Percentiles rank a stretch among this genome's conserved stretches.
These are phyloP conservation scores for Ectemnius lituratus DNA, from an alignment of 2,888 invertebrate genomes.

Conservation along the genomic window DNA sequence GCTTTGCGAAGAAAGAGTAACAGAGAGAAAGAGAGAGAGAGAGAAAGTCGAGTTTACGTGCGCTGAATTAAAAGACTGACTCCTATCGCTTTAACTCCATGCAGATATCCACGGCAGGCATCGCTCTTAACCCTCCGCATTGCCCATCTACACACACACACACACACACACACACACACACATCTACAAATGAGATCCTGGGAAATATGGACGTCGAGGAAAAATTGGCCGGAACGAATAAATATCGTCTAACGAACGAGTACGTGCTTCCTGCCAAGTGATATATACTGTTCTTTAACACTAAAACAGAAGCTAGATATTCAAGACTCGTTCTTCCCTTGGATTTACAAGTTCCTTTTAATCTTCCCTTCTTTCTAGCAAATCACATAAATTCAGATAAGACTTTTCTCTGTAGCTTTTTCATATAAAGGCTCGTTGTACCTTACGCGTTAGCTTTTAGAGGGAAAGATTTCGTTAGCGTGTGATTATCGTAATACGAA, in stretches of 20 bases:
- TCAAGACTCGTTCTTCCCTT: too few relatives aligned
- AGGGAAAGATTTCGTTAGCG: too few relatives aligned
- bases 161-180: background rate
- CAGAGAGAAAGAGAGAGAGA: background rate
- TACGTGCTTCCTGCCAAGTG: background rate
- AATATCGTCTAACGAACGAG: slow-evolving; percentile 49
- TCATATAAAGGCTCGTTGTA: too few relatives aligned
- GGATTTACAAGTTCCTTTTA: too few relatives aligned
- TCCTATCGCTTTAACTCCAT: slow-evolving; percentile 31
- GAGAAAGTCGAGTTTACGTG: slow-evolving; percentile 34
- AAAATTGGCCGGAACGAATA: slow-evolving; percentile 53
- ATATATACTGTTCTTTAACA: background rate
- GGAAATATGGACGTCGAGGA: slow-evolving; percentile 30
- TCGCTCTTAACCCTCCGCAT: slow-evolving; percentile 16
- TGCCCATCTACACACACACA: background rate
- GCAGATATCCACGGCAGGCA: slow-evolving; percentile 39
- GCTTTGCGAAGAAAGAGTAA: slow-evolving; percentile 12
- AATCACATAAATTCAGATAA: too few relatives aligned
- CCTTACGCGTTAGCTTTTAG: too few relatives aligned
- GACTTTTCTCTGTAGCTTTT: too few relatives aligned
- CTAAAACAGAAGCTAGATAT: too few relatives aligned
- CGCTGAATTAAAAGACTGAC: slow-evolving; percentile 36
- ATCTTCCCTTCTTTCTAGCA: too few relatives aligned
- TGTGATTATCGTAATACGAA: too few relatives aligned
- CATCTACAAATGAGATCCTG: slow-evolving; percentile 22